Conservation (phyloP, 2,113 vertebrate genomes). For the Columbina picui region DNA sequence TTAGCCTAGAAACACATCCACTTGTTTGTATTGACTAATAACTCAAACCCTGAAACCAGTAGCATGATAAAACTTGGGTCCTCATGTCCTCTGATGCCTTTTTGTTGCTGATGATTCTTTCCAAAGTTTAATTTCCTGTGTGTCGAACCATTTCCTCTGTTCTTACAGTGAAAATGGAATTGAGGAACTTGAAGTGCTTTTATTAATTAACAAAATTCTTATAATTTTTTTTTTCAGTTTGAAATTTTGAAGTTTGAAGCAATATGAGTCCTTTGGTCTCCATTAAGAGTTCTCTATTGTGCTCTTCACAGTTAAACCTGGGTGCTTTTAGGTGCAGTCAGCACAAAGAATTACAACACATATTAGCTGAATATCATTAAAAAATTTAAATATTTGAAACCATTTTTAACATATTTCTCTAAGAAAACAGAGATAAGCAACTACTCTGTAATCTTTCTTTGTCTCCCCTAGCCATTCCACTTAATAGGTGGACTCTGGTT, state of each 20-base stretch:
- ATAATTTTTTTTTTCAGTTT: fast-evolving
- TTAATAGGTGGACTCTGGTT: not conserved
- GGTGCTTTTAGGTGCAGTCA: not conserved
- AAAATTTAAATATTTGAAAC: not conserved
- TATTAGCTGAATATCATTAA: not conserved
- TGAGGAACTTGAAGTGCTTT: not conserved
- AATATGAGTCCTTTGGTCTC: not conserved
- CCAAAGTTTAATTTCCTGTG: not conserved
- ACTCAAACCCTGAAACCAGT: fast-evolving
- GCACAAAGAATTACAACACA: fast-evolving
- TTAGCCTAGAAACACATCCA: not conserved
- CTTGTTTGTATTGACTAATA: not conserved
- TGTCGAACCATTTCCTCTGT: not conserved
- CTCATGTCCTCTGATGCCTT: not conserved
- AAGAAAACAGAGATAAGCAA: not conserved
- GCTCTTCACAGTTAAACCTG: not conserved
- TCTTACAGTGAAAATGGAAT: not conserved
- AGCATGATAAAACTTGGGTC: not conserved
- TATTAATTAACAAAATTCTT: not conserved
- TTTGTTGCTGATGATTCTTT: not conserved
- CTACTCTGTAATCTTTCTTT: not conserved
- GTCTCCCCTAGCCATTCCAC: not conserved
- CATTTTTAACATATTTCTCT: not conserved
- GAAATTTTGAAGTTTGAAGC: not conserved
- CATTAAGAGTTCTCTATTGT: not conserved